Percentiles rank a stretch among this genome's conserved stretches.
These are phyloP conservation scores for Gopherus evgoodei DNA, from an alignment of 2,113 vertebrate species.

Conservation along the genomic window DNA sequence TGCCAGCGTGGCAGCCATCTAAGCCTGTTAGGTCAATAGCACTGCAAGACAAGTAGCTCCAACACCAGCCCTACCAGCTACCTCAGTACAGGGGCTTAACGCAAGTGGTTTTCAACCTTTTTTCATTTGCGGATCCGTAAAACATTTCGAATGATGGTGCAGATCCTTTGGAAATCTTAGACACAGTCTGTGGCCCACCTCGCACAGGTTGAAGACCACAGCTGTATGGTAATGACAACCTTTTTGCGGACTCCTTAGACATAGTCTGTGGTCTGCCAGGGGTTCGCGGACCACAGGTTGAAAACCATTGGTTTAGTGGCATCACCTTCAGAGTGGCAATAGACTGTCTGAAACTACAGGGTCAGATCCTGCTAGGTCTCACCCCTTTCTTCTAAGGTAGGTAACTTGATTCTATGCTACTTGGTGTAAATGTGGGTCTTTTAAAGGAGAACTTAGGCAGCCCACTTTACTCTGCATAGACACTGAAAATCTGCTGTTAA, in stretches of 20 bases:
- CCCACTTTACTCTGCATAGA: background rate
- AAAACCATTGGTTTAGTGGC: too few species aligned
- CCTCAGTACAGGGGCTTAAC: background rate
- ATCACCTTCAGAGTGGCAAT: background rate
- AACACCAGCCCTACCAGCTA: background rate
- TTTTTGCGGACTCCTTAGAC: too few species aligned
- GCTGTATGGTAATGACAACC: too few species aligned
- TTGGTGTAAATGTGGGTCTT: background rate
- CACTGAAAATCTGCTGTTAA: background rate
- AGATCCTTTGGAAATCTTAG: background rate
- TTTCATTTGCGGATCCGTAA: background rate
- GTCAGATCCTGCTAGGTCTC: background rate
- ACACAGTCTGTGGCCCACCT: background rate
- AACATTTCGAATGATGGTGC: background rate
- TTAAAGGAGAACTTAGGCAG: background rate
- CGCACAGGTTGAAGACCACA: too few species aligned
- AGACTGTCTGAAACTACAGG: background rate
- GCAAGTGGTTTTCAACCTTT: background rate
- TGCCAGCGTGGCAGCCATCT: background rate
- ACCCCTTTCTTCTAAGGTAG: background rate
- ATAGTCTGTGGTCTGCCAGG: too few species aligned
- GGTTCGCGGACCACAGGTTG: too few species aligned
- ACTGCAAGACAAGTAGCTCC: rapidly evolving
- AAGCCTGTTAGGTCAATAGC: background rate
- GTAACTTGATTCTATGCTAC: background rate